A percentile compares a stretch with the other conserved stretches of the same genome.
Evolutionary conservation across 1,140 invertebrate species (phyloP).

Genomic region (Orius insidiosus): DNA sequence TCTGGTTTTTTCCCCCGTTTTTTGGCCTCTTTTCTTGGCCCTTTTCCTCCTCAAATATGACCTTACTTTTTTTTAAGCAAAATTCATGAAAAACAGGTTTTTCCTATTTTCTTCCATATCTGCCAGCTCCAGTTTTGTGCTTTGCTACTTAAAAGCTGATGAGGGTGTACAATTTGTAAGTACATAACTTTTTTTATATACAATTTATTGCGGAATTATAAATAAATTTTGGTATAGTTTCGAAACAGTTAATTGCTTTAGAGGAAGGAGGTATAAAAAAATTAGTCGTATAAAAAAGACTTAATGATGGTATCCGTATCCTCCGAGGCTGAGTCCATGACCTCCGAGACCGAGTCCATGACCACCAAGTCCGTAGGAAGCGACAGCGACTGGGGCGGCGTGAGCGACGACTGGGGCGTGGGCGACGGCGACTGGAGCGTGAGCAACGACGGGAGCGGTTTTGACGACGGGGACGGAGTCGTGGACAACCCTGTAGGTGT

Average conservation of each 20-base stretch:
- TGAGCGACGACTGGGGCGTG: neutral
- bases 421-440: neutral
- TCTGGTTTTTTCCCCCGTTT: too few species aligned
- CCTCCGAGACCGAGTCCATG: too few species aligned
- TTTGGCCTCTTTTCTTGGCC: too few species aligned
- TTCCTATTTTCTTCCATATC: too few species aligned
- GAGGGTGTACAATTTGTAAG: too few species aligned
- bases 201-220: constrained; percentile 2
- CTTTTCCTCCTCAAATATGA: too few species aligned
- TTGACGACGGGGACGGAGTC: constrained; percentile 7
- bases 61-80: too few species aligned
- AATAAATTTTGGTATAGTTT: constrained; percentile 5
- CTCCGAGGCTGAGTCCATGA: too few species aligned
- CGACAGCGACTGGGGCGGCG: constrained; percentile 2
- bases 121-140: too few species aligned
- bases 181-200: constrained; percentile 3
- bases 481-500: constrained; percentile 4
- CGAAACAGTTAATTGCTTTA: neutral
- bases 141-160: too few species aligned
- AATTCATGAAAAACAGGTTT: too few species aligned
- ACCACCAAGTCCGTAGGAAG: neutral
- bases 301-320: too few species aligned
- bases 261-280: neutral
- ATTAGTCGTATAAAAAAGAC: neutral
- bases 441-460: neutral